Conservation (phyloP, 2,888 invertebrate genomes). For the Isotomurus palustris region DNA sequence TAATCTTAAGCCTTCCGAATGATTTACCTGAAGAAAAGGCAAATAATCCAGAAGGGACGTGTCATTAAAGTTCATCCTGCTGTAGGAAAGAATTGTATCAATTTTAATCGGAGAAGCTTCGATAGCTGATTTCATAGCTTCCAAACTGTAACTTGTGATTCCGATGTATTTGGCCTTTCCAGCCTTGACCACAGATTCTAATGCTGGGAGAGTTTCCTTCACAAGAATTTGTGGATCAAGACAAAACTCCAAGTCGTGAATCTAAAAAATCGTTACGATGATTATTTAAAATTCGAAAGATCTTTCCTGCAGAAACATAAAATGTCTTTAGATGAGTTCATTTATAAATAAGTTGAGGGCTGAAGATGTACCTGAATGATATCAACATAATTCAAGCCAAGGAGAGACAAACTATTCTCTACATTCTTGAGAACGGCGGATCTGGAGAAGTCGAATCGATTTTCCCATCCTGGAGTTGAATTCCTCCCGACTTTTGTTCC, state of each 20-base stretch:
- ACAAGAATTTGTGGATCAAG: slow-evolving; percentile 67
- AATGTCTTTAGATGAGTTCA: slow-evolving; percentile 2
- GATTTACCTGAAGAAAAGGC: slow-evolving; percentile 66
- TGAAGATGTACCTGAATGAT: slow-evolving; percentile 69
- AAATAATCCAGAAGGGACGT: slow-evolving; percentile 67
- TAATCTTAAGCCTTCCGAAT: not conserved
- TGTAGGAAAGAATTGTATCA: slow-evolving; percentile 69
- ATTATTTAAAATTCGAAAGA: slow-evolving; percentile 4
- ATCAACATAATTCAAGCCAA: slow-evolving; percentile 79
- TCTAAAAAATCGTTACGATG: slow-evolving; percentile 55
- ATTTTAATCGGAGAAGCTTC: slow-evolving; percentile 61
- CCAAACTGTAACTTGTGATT: slow-evolving; percentile 78
- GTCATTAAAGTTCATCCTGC: slow-evolving; percentile 75
- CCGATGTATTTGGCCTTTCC: slow-evolving; percentile 72
- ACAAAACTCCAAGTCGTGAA: slow-evolving; percentile 90
- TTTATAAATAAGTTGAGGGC: not conserved
- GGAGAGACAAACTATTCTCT: slow-evolving; percentile 64
- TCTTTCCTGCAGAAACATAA: not conserved
- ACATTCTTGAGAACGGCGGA: slow-evolving; percentile 71
- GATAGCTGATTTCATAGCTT: slow-evolving; percentile 67
- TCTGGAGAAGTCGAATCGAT: slow-evolving; percentile 73
- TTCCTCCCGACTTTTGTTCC: slow-evolving; percentile 71
- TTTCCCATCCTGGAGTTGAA: slow-evolving; percentile 52
- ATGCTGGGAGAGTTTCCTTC: slow-evolving; percentile 78
- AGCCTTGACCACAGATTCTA: slow-evolving; percentile 67